Percentiles rank a stretch among this genome's conserved stretches.
Conservation (phyloP, 2,797 vertebrate genomes). For the Lindbergichthys nudifrons region DNA sequence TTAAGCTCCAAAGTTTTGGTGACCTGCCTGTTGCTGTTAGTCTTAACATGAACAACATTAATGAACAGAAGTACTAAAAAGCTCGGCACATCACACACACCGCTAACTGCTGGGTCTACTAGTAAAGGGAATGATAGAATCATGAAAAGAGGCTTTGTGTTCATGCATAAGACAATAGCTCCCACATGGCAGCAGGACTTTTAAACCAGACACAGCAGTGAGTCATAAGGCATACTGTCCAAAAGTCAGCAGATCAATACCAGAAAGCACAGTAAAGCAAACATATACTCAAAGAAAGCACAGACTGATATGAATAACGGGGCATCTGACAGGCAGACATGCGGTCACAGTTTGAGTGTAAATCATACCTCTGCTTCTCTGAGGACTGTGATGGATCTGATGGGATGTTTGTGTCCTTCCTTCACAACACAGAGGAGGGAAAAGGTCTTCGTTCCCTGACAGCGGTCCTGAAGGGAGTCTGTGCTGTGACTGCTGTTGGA, state of each 20-base stretch:
- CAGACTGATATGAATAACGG: constrained; percentile 8
- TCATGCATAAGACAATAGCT: constrained; percentile 60
- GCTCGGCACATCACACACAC: constrained; percentile 2
- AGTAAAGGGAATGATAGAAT: constrained; percentile 44
- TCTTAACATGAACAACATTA: background rate
- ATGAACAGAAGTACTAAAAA: constrained; percentile 3
- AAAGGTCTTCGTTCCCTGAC: constrained; percentile 25
- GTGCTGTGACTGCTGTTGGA: constrained; percentile 40
- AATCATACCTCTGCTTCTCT: constrained; percentile 61
- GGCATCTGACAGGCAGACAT: constrained; percentile 36
- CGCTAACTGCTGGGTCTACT: constrained; percentile 34
- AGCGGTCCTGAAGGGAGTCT: constrained; percentile 20
- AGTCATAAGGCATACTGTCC: constrained; percentile 28
- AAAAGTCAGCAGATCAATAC: constrained; percentile 43
- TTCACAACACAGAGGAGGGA: constrained; percentile 23
- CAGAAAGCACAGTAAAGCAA: constrained; percentile 22
- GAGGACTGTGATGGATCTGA: constrained; percentile 32
- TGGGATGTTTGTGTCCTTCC: constrained; percentile 32
- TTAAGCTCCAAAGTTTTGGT: background rate
- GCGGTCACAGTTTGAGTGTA: constrained; percentile 19
- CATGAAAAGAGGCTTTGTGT: constrained; percentile 73
- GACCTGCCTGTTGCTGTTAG: background rate
- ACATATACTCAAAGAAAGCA: constrained; percentile 6
- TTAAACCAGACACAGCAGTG: constrained; percentile 41
- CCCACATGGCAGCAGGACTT: constrained; percentile 51